Base-by-base conservation (phyloP, 2,113 vertebrate genomes). In the Tor tambroides region DNA sequence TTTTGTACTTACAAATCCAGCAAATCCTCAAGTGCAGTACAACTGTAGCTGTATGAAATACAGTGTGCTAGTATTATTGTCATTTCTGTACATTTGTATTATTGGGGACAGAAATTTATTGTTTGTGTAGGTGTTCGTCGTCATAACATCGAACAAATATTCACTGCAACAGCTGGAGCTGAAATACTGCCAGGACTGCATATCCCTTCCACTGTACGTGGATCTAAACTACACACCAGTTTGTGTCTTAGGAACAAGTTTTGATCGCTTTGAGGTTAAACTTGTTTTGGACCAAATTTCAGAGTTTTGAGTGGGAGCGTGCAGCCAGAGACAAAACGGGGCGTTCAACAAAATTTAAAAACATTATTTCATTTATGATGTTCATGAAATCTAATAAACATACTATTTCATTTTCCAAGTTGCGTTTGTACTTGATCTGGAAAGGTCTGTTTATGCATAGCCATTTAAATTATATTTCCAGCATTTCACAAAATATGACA, bases 191-290 rank as follows among this genome's bases (percentile, higher is more conserved):
- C 65, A 80, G 88, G 83, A 89, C 85, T 46, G 41, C 69, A 21
- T 38, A 74, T 41, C 69, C 84, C 43, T 26, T 32, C 63, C 17
- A 35, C 85, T 63, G 19, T 26, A 69, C 10, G 54, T 30, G 49
- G 75, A 89, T 54, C 69, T 80, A 35, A 63, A 74, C 85, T 65
- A 61, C 75, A 85, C 77, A 81, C 88, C 88, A 85, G 74, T 80
- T 72, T 85, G 88, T 87, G 88, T 89, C 88, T 87, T 89, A 85
- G 46, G 11, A 84, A 74, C 71, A 74, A 74, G 35, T 41, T 19
- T 74, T 23, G 35, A 74, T 72, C 32, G 21, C 35, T 72, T 19
- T 6, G 32, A 72, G 32, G 23, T 72, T 38, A 21, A 41, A 72
- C 41, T 76, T 43, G 74, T 28, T 49, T 49, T 49, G 74, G 74